These are phyloP conservation scores for Lymantria monacha DNA, from an alignment of 2,888 invertebrate species.

Conservation along the genomic window DNA sequence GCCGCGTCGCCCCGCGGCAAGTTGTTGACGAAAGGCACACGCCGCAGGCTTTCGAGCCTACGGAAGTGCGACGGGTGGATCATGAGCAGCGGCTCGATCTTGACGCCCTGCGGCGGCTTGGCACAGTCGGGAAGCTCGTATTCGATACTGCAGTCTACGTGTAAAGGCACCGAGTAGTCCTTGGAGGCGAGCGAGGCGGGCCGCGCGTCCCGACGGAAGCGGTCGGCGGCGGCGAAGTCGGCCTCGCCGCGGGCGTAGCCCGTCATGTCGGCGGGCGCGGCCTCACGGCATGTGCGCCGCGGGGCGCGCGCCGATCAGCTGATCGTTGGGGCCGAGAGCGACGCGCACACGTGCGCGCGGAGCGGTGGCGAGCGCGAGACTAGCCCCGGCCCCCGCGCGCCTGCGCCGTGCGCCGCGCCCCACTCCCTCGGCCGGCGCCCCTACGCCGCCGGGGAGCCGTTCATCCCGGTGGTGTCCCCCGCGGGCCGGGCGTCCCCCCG, in stretches of 20 bases:
- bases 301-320: conserved; percentile 74
- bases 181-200: conserved; percentile 83
- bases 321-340: conserved; percentile 50
- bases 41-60: conserved; percentile 91
- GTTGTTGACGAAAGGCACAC: conserved; percentile 92
- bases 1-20: conserved; percentile 84
- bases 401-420: conserved; percentile 19
- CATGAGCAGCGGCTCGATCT: conserved; percentile 93
- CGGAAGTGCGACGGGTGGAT: conserved; percentile 95
- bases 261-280: conserved; percentile 74
- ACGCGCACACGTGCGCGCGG: conserved; percentile 65
- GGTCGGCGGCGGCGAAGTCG: conserved; percentile 73
- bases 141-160: conserved; percentile 95
- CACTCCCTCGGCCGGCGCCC: conserved; percentile 11
- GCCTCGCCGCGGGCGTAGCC: conserved; percentile 78
- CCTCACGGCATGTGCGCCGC: conserved; percentile 76
- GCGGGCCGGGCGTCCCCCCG: neutral
- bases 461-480: neutral
- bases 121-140: conserved; percentile 95
- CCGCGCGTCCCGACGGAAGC: conserved; percentile 73
- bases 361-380: conserved; percentile 62
- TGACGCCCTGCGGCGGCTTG: conserved; percentile 91
- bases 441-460: neutral
- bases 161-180: conserved; percentile 92
- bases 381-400: conserved; percentile 43